Base-by-base conservation (phyloP, 2,797 vertebrate genomes). In the Cyprinella venusta region DNA sequence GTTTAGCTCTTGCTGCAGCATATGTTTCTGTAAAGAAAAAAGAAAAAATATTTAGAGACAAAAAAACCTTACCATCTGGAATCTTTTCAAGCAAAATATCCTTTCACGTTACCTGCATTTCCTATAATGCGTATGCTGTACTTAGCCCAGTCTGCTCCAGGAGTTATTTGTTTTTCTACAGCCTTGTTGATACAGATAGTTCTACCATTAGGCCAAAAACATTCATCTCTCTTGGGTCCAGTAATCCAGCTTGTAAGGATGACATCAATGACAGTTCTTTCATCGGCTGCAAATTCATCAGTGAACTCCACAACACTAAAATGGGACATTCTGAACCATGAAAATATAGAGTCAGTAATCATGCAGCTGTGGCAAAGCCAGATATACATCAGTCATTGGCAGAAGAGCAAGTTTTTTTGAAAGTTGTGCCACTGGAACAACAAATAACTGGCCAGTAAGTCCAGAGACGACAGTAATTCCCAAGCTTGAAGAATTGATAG, bases 241-340 rank as follows among this genome's bases (percentile, higher is more conserved):
- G 67, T 69, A 7, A 69, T 69, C 67, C 40, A 69, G n/a, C 40
- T 42, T 69, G 67, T 24, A 45, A 40, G 67, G 19, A 69, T 45
- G 40, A 69, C 67, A 45, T 69, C 67, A 45, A 69, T 69, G 67
- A 69, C 67, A 69, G 38, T 45, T 12, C 67, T 69, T 69, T 21
- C 67, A 69, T 42, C 6, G 12, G 6, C 24, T 74, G 71, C 16
- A 30, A 9, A 33, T 10, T 54, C 64, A 67, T 67, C 64, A 38
- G 40, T 42, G 40, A 42, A 3, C 40, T 42, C 40, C 40, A 42
- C 40, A 42, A 10, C 40, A 42, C 40, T 42, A 42, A 42, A 40
- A 42, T 42, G 42, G 69, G 69, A 71, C 69, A 71, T 71, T 71
- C 24, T 71, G n/a, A n/a, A n/a, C n/a, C n/a, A n/a, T n/a, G n/a